These are phyloP conservation scores for Anoplius nigerrimus DNA, from an alignment of 2,888 invertebrate species.

Conservation along the genomic window DNA sequence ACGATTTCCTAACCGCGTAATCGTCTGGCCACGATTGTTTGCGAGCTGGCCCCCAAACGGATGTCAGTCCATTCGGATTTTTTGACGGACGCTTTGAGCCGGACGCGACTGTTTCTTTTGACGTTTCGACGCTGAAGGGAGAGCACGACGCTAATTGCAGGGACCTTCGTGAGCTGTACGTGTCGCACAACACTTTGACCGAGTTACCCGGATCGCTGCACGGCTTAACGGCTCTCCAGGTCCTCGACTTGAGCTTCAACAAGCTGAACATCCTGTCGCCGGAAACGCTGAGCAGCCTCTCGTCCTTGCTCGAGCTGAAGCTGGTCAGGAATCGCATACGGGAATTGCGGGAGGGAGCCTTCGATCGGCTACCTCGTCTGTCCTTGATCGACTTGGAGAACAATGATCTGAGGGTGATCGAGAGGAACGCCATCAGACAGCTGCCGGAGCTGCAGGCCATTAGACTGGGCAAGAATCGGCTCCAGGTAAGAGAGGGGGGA, in stretches of 20 bases:
- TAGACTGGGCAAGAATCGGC: slow-evolving; percentile 82
- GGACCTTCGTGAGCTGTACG: slow-evolving; percentile 84
- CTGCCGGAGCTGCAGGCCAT: slow-evolving; percentile 83
- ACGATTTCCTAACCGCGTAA: too few relatives aligned
- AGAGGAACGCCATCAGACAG: slow-evolving; percentile 83
- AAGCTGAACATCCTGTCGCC: slow-evolving; percentile 83
- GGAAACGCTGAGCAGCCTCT: slow-evolving; percentile 82
- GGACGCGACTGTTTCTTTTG: slow-evolving; percentile 27
- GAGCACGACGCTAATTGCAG: slow-evolving; percentile 74
- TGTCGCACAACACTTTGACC: slow-evolving; percentile 86
- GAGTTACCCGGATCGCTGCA: slow-evolving; percentile 84
- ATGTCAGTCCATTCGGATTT: neutral
- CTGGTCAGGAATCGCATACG: slow-evolving; percentile 85
- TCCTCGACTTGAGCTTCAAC: slow-evolving; percentile 88
- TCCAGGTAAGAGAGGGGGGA: slow-evolving; percentile 77
- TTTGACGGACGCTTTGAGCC: neutral
- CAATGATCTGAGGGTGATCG: slow-evolving; percentile 86
- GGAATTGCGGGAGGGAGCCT: slow-evolving; percentile 83
- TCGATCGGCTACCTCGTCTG: slow-evolving; percentile 83
- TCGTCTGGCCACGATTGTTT: too few relatives aligned
- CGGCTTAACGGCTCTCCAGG: slow-evolving; percentile 81
- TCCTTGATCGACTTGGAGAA: slow-evolving; percentile 87
- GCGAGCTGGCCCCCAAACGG: neutral
- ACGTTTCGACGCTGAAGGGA: slow-evolving; percentile 28
- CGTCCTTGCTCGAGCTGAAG: slow-evolving; percentile 83